Evolutionary conservation across 2,113 vertebrate genomes (phyloP).

Genomic region (Seriola quinqueradiata): DNA sequence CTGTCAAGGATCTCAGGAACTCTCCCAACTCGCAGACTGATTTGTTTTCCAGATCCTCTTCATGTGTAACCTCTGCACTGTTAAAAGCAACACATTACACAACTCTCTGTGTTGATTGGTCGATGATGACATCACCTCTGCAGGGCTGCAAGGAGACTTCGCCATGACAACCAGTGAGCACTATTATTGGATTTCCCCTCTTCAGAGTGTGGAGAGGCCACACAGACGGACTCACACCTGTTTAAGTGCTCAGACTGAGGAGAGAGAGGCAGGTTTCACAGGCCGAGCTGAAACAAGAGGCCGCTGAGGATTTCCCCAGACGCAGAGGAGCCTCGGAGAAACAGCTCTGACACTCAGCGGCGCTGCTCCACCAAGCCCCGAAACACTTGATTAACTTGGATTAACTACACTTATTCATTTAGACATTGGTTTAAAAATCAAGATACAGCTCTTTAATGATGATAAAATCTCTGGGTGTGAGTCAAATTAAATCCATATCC

Average conservation of each 20-base stretch:
- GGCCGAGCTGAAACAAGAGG: conserved; percentile 7
- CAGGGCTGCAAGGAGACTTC: conserved; percentile 35
- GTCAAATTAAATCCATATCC: neutral
- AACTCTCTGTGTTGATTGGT: conserved; percentile 51
- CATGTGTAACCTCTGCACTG: conserved; percentile 4
- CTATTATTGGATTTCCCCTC: conserved; percentile 40
- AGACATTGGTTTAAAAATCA: neutral
- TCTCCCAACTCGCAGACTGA: neutral
- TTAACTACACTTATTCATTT: neutral
- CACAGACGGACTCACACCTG: conserved; percentile 56
- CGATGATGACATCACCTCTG: conserved; percentile 59
- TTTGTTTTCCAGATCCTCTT: conserved; percentile 44
- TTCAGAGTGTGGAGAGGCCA: conserved; percentile 29
- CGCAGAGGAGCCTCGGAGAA: neutral
- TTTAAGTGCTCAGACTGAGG: conserved; percentile 28
- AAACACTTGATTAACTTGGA: neutral
- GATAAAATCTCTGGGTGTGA: neutral
- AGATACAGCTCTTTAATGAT: neutral
- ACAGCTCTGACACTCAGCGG: neutral
- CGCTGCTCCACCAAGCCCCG: neutral
- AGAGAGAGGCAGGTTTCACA: conserved; percentile 6
- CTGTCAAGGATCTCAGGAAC: neutral
- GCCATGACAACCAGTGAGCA: conserved; percentile 40
- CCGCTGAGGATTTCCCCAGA: neutral
- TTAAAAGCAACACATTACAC: conserved; percentile 16